Percentiles rank a stretch among this genome's conserved stretches.
Conservation (phyloP, 2,888 invertebrate genomes). For the Euproctis similis region DNA sequence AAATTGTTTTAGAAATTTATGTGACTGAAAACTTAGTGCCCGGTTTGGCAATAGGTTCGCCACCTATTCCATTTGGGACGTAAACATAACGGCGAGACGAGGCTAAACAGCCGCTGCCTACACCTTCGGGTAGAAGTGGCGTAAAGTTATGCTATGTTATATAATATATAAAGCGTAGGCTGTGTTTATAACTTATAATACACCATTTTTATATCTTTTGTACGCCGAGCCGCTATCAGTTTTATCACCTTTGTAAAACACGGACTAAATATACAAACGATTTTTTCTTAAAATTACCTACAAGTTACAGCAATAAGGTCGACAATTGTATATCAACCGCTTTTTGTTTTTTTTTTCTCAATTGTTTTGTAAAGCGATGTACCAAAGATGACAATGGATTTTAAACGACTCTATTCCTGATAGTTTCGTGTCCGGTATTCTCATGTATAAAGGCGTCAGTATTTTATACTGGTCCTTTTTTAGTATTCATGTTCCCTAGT, state of each 20-base stretch:
- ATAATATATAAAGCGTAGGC: too few species aligned
- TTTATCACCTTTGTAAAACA: slow-evolving; percentile 57
- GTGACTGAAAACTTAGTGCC: too few species aligned
- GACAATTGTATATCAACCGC: slow-evolving; percentile 14
- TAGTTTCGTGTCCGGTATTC: slow-evolving; percentile 46
- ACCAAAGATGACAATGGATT: slow-evolving; percentile 63
- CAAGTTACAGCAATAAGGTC: slow-evolving; percentile 15
- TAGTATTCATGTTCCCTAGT: slow-evolving; percentile 36
- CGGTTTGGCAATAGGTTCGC: too few species aligned
- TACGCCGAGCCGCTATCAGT: slow-evolving; percentile 58
- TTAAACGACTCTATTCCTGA: slow-evolving; percentile 66
- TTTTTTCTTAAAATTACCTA: slow-evolving; percentile 2
- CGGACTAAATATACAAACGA: slow-evolving; percentile 13
- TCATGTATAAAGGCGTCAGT: slow-evolving; percentile 43
- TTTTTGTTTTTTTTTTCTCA: too few species aligned
- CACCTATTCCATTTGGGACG: too few species aligned
- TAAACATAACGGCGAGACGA: too few species aligned
- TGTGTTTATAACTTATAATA: slow-evolving; percentile 52
- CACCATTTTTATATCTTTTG: slow-evolving; percentile 64
- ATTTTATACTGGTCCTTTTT: slow-evolving; percentile 53
- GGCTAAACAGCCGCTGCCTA: too few species aligned
- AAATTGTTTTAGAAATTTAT: too few species aligned
- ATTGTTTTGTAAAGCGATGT: slow-evolving; percentile 38
- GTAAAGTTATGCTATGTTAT: too few species aligned
- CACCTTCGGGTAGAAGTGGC: too few species aligned